These are phyloP conservation scores for Nipponia nippon DNA, from an alignment of 2,113 vertebrate genomes.

Conservation along the genomic window DNA sequence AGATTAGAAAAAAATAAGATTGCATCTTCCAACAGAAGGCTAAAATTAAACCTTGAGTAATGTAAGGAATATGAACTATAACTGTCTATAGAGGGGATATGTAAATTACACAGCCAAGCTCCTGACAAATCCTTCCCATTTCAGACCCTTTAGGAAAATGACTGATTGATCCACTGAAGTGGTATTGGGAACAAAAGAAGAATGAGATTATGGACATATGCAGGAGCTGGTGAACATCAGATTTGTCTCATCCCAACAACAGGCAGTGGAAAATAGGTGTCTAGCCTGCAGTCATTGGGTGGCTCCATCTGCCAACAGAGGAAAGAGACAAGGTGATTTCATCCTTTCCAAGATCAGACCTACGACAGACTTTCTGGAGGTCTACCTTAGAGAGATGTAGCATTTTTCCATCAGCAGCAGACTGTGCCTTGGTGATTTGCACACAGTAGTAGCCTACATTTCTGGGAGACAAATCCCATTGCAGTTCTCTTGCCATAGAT, in stretches of 20 bases:
- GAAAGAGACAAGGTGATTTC: neutral
- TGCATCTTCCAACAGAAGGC: neutral
- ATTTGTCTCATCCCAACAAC: neutral
- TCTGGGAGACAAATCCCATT: neutral
- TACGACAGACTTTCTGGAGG: neutral
- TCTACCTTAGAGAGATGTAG: neutral
- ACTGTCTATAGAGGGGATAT: neutral
- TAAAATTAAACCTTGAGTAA: neutral
- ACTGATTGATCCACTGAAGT: neutral
- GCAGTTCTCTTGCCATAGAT: neutral
- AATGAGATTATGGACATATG: neutral
- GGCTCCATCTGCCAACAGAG: neutral
- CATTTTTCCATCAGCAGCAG: neutral
- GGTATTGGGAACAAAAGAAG: neutral
- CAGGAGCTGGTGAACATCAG: neutral
- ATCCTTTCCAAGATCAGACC: neutral
- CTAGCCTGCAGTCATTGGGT: neutral
- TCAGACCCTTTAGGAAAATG: neutral
- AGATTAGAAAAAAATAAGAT: neutral
- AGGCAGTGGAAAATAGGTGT: neutral
- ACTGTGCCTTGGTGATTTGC: neutral
- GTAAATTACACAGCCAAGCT: neutral
- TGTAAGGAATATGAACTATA: neutral
- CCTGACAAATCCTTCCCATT: neutral
- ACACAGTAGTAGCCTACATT: neutral